Percentiles rank a stretch among this genome's conserved stretches.
Conservation (phyloP, 2,888 invertebrate genomes). For the Cantharis flavilabris region DNA sequence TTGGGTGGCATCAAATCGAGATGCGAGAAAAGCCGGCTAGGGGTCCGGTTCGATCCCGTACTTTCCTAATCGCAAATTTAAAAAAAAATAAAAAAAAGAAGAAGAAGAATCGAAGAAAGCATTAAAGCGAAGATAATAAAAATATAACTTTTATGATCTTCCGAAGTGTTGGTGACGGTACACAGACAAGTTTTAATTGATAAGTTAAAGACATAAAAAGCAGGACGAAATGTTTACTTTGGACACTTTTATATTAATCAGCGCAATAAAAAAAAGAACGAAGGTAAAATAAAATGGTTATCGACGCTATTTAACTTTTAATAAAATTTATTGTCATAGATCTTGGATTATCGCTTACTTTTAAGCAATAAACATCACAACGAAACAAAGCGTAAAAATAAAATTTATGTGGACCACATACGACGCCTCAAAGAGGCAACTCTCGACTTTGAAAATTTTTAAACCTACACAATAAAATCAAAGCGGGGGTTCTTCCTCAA, state of each 20-base stretch:
- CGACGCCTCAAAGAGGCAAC: slow-evolving; percentile 33
- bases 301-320: slow-evolving; percentile 23
- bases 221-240: not conserved
- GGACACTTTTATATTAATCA: slow-evolving; percentile 2
- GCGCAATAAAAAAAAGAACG: not conserved
- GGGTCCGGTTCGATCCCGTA: not conserved
- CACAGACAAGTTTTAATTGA: not conserved
- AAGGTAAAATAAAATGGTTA: slow-evolving; percentile 8
- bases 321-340: slow-evolving; percentile 16
- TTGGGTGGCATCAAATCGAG: not conserved
- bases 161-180: not conserved
- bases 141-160: not conserved
- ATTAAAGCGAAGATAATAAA: not conserved
- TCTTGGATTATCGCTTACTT: slow-evolving; percentile 14
- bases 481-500: slow-evolving; percentile 46
- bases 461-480: slow-evolving; percentile 45
- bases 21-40: not conserved
- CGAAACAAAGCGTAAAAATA: slow-evolving; percentile 31
- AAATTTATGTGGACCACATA: slow-evolving; percentile 50
- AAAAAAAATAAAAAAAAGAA: not conserved
- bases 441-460: slow-evolving; percentile 32
- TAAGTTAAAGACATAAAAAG: not conserved
- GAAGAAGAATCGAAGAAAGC: not conserved
- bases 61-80: not conserved
- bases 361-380: slow-evolving; percentile 24